phyloP scores from a whole-genome alignment of 2,888 invertebrate species.

The Drosophila incognita region DNA sequence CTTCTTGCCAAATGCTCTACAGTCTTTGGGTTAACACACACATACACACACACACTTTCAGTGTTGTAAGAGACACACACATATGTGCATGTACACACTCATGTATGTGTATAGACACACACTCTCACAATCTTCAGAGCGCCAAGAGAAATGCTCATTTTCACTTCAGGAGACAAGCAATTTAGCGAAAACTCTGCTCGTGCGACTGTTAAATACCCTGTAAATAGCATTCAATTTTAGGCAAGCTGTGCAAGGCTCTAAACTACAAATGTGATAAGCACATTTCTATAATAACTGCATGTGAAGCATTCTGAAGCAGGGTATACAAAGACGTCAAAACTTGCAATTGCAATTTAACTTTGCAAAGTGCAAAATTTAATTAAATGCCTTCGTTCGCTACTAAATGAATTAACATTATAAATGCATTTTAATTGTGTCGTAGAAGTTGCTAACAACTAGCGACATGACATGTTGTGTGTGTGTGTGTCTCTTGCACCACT shows the following conservation, averaged over 20 bases:
- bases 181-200: not conserved
- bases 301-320: constrained; percentile 3
- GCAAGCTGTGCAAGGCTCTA: not conserved
- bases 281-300: not conserved
- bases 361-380: constrained; percentile 53
- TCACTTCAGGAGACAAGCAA: constrained; percentile 29
- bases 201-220: constrained; percentile 7
- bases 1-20: constrained; percentile 35
- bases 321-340: constrained; percentile 37
- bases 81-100: not conserved
- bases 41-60: not conserved
- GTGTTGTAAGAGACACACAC: not conserved
- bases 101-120: not conserved
- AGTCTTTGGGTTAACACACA: constrained; percentile 20
- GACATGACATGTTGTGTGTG: constrained; percentile 8
- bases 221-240: not conserved
- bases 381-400: constrained; percentile 33
- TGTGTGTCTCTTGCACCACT: not conserved
- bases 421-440: constrained; percentile 57
- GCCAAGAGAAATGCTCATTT: constrained; percentile 51
- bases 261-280: not conserved
- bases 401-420: constrained; percentile 60
- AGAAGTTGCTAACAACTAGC: constrained; percentile 32
- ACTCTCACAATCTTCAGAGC: constrained; percentile 24
- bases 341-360: constrained; percentile 50